These are phyloP conservation scores for Pseudomugil gertrudae DNA, from an alignment of 2,797 vertebrate species.

Conservation along the genomic window DNA sequence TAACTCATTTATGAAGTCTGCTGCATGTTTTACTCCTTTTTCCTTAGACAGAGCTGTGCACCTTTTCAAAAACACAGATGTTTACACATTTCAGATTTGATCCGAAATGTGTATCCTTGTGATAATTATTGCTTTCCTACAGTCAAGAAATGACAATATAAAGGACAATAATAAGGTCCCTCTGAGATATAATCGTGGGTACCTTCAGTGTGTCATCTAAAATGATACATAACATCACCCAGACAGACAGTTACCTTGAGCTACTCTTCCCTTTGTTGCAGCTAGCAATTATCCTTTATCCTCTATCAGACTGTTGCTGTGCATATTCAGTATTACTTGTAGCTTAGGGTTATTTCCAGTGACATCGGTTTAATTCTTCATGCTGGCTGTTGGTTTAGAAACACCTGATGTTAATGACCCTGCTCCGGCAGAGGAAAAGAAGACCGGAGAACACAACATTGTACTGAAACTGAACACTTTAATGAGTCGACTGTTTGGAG, in stretches of 20 bases:
- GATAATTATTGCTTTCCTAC: no score
- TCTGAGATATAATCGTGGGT: background rate
- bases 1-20: background rate
- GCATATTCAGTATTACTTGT: background rate
- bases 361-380: background rate
- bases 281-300: background rate
- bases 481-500: no score
- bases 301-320: background rate
- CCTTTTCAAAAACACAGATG: no score
- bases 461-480: background rate
- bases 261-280: background rate
- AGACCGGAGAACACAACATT: background rate
- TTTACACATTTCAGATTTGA: no score
- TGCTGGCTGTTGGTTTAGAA: background rate
- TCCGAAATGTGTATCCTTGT: no score
- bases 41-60: no score
- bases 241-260: background rate
- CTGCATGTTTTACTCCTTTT: background rate
- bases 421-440: background rate
- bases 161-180: background rate
- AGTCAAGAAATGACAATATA: background rate
- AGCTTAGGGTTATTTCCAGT: background rate
- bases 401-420: background rate
- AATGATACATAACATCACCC: background rate
- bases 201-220: background rate